Conservation (phyloP, 2,113 vertebrate species). For the Ovis aries region DNA sequence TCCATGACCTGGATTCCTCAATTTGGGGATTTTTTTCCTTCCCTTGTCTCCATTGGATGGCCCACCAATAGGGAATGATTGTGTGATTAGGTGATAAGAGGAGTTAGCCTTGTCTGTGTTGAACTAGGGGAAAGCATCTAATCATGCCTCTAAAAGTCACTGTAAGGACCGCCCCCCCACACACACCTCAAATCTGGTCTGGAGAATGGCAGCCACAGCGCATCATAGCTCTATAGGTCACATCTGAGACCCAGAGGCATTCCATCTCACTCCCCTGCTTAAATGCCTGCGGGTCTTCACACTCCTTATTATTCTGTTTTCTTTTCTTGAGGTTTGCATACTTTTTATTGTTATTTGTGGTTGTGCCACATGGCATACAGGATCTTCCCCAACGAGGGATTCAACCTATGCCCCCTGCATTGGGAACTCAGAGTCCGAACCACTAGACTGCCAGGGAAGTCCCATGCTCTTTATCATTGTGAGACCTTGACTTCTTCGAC, state of each 20-base stretch:
- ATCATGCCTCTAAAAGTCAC: neutral
- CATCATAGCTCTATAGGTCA: neutral
- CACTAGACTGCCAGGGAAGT: neutral
- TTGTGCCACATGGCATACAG: neutral
- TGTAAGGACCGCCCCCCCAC: neutral
- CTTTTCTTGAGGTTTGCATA: neutral
- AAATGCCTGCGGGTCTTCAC: neutral
- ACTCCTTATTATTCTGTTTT: neutral
- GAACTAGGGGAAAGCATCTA: neutral
- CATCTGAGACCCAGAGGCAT: neutral
- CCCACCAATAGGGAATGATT: neutral
- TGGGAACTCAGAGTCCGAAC: neutral
- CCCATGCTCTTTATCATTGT: neutral
- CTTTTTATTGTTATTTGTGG: neutral
- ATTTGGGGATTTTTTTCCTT: neutral
- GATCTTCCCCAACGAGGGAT: neutral
- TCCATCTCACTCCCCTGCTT: neutral
- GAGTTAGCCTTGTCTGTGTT: neutral
- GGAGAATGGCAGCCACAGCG: fast-evolving
- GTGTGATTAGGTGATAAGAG: neutral
- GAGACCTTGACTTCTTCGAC: neutral
- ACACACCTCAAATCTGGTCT: neutral
- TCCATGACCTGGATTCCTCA: neutral
- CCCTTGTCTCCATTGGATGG: neutral
- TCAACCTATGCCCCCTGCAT: neutral